Evolutionary conservation across 37 sponge, comb jelly and placozoan genomes (phyloP).

Genomic region (Bolinopsis microptera): DNA sequence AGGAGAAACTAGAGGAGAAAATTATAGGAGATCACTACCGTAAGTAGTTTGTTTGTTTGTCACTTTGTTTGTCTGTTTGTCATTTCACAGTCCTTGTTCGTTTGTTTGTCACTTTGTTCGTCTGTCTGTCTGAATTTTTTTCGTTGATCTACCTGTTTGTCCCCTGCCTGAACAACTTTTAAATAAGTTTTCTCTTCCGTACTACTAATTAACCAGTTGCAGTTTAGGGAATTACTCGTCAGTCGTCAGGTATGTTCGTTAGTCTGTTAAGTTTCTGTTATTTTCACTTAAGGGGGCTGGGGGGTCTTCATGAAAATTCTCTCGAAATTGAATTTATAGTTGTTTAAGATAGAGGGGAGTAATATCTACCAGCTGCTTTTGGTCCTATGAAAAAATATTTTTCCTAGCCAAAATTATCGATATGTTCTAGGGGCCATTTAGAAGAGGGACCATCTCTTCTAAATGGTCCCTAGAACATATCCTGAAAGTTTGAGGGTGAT

Average conservation of each 20-base stretch:
- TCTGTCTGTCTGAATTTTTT: not conserved
- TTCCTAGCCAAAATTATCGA: no score
- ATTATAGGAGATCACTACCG: constrained; percentile 13
- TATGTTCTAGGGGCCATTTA: no score
- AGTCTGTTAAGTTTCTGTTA: not conserved
- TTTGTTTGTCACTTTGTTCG: not conserved
- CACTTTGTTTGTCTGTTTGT: constrained; percentile 12
- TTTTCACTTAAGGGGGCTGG: not conserved
- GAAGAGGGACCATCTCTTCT: no score
- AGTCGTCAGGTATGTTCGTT: not conserved
- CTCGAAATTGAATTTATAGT: no score
- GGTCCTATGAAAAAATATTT: no score
- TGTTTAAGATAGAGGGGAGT: no score
- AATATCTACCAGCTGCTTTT: no score
- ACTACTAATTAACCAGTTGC: no score
- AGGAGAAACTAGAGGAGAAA: not conserved
- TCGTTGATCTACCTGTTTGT: not conserved
- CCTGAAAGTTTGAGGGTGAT: no score
- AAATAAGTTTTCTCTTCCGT: not conserved
- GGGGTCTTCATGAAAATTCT: no score
- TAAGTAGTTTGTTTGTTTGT: constrained; percentile 22
- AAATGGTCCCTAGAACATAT: no score
- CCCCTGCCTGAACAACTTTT: not conserved
- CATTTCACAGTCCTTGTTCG: not conserved
- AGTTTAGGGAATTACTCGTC: no score